Evolutionary conservation across 2,888 invertebrate species (phyloP).

Genomic region (Andrena chrysosceles): DNA sequence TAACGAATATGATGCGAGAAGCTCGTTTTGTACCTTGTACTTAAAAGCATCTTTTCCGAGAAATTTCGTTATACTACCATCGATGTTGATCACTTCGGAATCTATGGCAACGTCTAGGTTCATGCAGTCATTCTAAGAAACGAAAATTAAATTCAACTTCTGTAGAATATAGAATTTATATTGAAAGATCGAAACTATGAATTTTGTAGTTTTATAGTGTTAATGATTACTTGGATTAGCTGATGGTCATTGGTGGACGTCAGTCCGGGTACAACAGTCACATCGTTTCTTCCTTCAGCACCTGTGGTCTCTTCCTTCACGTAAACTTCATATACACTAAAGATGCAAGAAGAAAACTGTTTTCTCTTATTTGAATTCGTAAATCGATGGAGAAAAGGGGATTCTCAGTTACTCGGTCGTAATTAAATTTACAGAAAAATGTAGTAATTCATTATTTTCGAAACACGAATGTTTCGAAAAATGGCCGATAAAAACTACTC

Average conservation of each 20-base stretch:
- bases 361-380: too few species aligned
- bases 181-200: not conserved
- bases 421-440: too few species aligned
- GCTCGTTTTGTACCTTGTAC: constrained; percentile 68
- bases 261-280: constrained; percentile 61
- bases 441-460: not conserved
- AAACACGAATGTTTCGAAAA: not conserved
- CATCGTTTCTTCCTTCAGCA: constrained; percentile 64
- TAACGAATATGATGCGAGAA: not conserved
- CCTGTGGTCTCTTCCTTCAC: constrained; percentile 78
- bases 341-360: not conserved
- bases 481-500: not conserved
- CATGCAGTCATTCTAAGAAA: constrained; percentile 67
- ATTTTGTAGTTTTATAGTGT: constrained; percentile 4
- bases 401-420: too few species aligned
- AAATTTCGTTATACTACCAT: constrained; percentile 71
- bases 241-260: constrained; percentile 69
- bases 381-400: too few species aligned
- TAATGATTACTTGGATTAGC: constrained; percentile 74
- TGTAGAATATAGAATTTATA: not conserved
- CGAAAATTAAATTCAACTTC: not conserved
- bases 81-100: constrained; percentile 74
- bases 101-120: constrained; percentile 75
- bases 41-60: constrained; percentile 75
- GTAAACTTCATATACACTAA: constrained; percentile 81